A percentile compares a stretch with the other conserved stretches of the same genome.
Conservation (phyloP, 2,888 invertebrate species). For the Temnothorax rugatulus region DNA sequence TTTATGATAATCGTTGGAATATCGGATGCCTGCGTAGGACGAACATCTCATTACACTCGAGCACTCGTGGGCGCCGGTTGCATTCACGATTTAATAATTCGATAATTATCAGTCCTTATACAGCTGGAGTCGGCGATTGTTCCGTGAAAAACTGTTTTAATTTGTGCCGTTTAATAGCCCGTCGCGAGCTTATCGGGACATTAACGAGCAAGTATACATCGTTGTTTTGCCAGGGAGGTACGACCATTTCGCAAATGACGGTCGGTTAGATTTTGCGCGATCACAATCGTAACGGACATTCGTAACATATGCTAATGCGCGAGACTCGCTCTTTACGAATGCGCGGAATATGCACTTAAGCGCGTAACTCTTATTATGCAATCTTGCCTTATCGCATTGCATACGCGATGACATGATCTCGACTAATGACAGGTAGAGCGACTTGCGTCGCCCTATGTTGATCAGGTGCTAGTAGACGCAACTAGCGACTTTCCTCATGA, state of each 20-base stretch:
- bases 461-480: conserved; percentile 39
- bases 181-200: conserved; percentile 31
- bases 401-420: conserved; percentile 12
- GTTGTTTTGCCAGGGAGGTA: conserved; percentile 10
- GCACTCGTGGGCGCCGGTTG: conserved; percentile 64
- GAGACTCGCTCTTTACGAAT: conserved; percentile 16
- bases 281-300: neutral
- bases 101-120: conserved; percentile 68
- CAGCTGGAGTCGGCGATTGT: conserved; percentile 13
- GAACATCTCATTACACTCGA: conserved; percentile 61
- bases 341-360: neutral
- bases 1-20: conserved; percentile 36
- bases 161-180: conserved; percentile 23
- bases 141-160: conserved; percentile 22
- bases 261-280: neutral
- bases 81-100: conserved; percentile 72
- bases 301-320: conserved; percentile 3
- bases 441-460: conserved; percentile 10
- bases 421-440: conserved; percentile 24
- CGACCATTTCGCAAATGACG: conserved; percentile 32
- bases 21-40: conserved; percentile 59
- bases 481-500: conserved; percentile 49
- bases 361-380: conserved; percentile 27
- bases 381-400: conserved; percentile 19
- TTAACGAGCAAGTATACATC: conserved; percentile 31